phyloP scores from a whole-genome alignment of 2,888 invertebrate species.

The Odontothrips loti region DNA sequence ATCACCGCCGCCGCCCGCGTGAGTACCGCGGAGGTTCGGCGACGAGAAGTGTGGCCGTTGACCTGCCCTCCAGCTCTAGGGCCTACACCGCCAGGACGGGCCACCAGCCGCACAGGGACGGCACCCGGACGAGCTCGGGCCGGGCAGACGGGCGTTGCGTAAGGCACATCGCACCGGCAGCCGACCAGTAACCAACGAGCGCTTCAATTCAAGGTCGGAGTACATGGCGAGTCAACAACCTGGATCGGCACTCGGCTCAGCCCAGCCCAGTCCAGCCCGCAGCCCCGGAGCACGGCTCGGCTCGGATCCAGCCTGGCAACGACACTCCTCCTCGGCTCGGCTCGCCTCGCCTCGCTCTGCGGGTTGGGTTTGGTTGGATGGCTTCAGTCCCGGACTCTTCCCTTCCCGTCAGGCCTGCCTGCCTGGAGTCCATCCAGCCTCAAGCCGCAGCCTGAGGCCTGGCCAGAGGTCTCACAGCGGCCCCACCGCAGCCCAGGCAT shows the following conservation, averaged over 20 bases:
- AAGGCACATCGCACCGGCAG: neutral
- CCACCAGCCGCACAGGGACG: too few relatives aligned
- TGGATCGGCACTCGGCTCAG: neutral
- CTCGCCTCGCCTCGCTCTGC: slow-evolving; percentile 11
- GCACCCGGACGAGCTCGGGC: neutral
- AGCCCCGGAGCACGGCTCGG: neutral
- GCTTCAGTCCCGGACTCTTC: too few relatives aligned
- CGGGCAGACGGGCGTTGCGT: neutral
- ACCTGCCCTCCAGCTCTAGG: too few relatives aligned
- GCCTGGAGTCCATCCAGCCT: too few relatives aligned
- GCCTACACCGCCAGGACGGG: too few relatives aligned
- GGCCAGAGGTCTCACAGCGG: too few relatives aligned
- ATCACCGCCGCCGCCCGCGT: too few relatives aligned
- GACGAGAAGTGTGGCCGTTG: too few relatives aligned
- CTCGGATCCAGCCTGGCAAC: neutral
- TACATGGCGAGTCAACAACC: slow-evolving; percentile 14
- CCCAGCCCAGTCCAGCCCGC: neutral
- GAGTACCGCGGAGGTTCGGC: too few relatives aligned
- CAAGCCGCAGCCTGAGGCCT: too few relatives aligned
- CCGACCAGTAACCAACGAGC: neutral
- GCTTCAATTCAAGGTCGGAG: slow-evolving; percentile 19
- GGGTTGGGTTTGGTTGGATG: neutral
- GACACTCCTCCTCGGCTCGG: neutral
- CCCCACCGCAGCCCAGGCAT: too few relatives aligned
- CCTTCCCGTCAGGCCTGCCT: too few relatives aligned